A percentile compares a stretch with the other conserved stretches of the same genome.
These are phyloP conservation scores for Nibea coibor DNA, from an alignment of 2,113 vertebrate genomes.

Conservation along the genomic window DNA sequence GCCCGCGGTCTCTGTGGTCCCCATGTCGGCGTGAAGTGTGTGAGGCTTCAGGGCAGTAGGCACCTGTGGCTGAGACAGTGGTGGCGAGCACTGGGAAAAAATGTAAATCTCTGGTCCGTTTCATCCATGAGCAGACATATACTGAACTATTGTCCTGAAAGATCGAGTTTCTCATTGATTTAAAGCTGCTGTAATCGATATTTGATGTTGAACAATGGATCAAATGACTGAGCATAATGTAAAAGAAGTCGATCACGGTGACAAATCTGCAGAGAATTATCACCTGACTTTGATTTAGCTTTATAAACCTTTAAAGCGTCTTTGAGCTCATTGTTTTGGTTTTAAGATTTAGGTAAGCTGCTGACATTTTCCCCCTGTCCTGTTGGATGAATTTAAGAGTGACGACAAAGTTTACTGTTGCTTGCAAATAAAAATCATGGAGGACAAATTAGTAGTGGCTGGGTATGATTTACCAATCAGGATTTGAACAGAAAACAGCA, in stretches of 20 bases:
- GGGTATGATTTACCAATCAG: no score
- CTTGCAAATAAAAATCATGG: no score
- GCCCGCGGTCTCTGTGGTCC: constrained; percentile 42
- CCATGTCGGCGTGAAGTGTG: constrained; percentile 57
- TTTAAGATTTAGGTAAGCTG: neutral
- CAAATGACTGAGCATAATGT: neutral
- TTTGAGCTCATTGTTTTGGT: neutral
- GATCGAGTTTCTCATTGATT: no score
- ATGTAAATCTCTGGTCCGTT: neutral
- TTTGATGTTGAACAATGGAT: neutral
- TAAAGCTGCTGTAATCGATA: neutral
- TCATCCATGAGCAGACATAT: neutral
- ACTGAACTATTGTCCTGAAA: no score
- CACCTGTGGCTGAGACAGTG: constrained; percentile 43
- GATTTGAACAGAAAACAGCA: no score
- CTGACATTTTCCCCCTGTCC: no score
- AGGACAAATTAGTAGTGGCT: no score
- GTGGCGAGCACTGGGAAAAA: neutral
- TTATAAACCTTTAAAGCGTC: neutral
- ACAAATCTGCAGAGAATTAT: neutral
- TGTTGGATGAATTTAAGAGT: no score
- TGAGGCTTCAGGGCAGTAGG: constrained; percentile 50
- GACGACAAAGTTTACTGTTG: no score
- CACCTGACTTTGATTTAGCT: neutral
- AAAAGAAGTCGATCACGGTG: neutral